These are phyloP conservation scores for Epirrhoe tristata DNA, from an alignment of 2,888 invertebrate species.

Conservation along the genomic window DNA sequence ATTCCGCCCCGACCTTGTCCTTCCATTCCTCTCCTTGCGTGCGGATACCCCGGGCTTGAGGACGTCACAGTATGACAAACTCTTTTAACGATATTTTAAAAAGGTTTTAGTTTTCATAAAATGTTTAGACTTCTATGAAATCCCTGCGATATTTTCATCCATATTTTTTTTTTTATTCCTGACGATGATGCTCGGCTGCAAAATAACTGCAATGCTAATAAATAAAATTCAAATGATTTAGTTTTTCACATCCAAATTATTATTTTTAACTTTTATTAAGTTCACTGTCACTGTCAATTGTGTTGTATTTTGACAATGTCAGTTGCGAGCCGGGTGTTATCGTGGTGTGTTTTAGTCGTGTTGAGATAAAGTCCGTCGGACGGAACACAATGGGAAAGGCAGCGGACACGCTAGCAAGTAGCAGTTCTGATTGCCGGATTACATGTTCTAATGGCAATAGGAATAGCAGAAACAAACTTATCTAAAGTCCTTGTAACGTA, in stretches of 20 bases:
- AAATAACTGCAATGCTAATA: not conserved
- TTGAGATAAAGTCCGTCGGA: constrained; percentile 49
- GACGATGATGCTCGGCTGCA: not conserved
- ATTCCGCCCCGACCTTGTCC: constrained; percentile 56
- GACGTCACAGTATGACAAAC: constrained; percentile 32
- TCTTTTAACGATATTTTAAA: not conserved
- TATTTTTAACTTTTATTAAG: not conserved
- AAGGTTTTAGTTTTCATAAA: not conserved
- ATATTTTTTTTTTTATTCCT: not conserved
- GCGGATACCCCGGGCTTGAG: constrained; percentile 42
- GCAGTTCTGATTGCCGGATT: constrained; percentile 34
- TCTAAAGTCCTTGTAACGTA: not conserved
- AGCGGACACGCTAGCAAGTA: constrained; percentile 71
- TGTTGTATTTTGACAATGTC: constrained; percentile 22
- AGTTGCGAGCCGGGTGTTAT: constrained; percentile 46
- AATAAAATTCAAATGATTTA: not conserved
- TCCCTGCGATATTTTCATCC: not conserved
- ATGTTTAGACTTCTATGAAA: not conserved
- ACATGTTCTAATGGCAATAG: constrained; percentile 24
- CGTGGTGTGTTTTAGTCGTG: constrained; percentile 29
- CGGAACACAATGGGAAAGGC: constrained; percentile 65
- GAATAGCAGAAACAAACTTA: not conserved
- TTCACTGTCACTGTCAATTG: constrained; percentile 17
- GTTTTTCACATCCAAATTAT: not conserved
- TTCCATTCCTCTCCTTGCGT: constrained; percentile 58